Base-by-base conservation (phyloP, 2,797 vertebrate genomes). In the Sebastes diaconus region DNA sequence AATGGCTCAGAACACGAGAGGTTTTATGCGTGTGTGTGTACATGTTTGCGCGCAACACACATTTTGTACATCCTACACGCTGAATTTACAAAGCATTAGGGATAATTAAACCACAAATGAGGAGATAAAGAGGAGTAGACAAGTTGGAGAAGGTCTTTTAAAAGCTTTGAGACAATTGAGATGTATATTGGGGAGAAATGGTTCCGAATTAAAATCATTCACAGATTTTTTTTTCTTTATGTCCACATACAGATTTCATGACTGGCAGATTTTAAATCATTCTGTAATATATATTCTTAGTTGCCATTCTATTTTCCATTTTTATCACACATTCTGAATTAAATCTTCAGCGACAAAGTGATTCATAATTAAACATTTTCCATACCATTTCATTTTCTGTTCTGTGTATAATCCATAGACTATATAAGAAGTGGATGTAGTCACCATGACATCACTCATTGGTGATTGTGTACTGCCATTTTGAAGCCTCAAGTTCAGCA, bases 1-100 rank as follows among this genome's bases (percentile, higher is more conserved):
- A 92, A 92, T 92, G 84, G 77, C 77, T 86, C 79, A 84, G 82
- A 91, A 86, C 58, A 32, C 9, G 34, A 54, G 50, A 70, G 72
- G 65, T 84, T 88, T 91, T 76, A 50, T 50, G 60, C 73, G 67
- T 64, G 61, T 54, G 11, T 27, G n/a, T 55, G 29, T 42, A 29
- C 12, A 32, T 42, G 58, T 84, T 70, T 69, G 60, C 68, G 64
- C 32, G 52, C 61, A 8, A 63, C 6, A 11, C 6, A 29, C 46
- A 73, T 80, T 90, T 84, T 73, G 55, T n/a, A 42, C 67, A 77
- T 80, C 72, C 50, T 82, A 58, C 84, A 73, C 63, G 57, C 8
- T 25, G 73, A 71, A 75, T 87, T 87, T 68, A 63, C 32, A 74
- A 57, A 72, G 58, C 64, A 82, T 78, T 75, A 80, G 18, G 77